Conservation (phyloP, 1,140 invertebrate genomes). For the Antheraea pernyi region DNA sequence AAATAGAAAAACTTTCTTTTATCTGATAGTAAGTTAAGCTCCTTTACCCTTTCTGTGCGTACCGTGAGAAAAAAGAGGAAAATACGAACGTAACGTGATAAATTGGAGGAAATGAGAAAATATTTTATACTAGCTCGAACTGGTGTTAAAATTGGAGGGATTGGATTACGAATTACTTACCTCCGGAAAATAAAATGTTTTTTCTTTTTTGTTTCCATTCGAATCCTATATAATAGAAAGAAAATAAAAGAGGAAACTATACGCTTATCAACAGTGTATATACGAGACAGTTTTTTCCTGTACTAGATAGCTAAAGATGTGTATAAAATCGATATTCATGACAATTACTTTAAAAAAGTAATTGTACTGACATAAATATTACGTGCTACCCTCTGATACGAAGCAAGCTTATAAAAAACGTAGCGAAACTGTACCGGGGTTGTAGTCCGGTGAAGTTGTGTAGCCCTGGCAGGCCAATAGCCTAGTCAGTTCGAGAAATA, state of each 20-base stretch:
- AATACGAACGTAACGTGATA: constrained; percentile 12
- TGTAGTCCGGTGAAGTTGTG: too few relatives aligned
- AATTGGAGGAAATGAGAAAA: constrained; percentile 12
- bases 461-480: too few relatives aligned
- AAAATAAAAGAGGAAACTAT: neutral
- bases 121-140: constrained; percentile 9
- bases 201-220: neutral
- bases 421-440: too few relatives aligned
- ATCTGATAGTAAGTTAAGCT: constrained; percentile 7
- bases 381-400: too few relatives aligned
- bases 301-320: too few relatives aligned
- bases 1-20: constrained; percentile 9
- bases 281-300: neutral
- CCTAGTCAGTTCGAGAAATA: too few relatives aligned
- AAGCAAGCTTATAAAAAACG: too few relatives aligned
- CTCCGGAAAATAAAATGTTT: constrained; percentile 10
- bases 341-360: too few relatives aligned
- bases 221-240: neutral
- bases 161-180: constrained; percentile 10
- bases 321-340: too few relatives aligned
- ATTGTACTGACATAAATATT: too few relatives aligned
- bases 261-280: neutral
- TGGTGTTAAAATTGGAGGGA: constrained; percentile 4
- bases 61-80: constrained; percentile 11
- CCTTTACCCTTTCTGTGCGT: constrained; percentile 13